A percentile compares a stretch with the other conserved stretches of the same genome.
These are phyloP conservation scores for Todiramphus saurophagus DNA, from an alignment of 2,113 vertebrate species.

Conservation along the genomic window DNA sequence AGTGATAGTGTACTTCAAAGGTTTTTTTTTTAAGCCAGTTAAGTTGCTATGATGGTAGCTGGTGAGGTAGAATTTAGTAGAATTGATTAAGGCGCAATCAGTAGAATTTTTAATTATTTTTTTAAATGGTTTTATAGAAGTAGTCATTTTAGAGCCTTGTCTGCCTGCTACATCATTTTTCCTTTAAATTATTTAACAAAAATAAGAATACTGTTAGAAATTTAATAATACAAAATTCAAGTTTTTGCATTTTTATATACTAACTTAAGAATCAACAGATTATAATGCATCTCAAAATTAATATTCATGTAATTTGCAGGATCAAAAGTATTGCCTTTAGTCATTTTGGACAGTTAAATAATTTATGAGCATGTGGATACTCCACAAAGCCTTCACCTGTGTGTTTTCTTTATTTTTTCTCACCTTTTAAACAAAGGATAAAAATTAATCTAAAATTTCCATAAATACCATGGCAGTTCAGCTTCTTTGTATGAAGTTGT, in stretches of 20 bases:
- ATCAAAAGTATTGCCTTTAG: neutral
- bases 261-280: neutral
- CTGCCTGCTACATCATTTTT: neutral
- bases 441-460: neutral
- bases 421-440: neutral
- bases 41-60: neutral
- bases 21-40: neutral
- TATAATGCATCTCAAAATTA: neutral
- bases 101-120: neutral
- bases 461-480: neutral
- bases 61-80: neutral
- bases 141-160: neutral
- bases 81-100: neutral
- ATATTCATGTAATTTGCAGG: neutral
- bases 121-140: neutral
- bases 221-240: neutral
- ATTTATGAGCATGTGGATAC: neutral
- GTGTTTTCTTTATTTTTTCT: neutral
- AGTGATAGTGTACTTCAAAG: neutral
- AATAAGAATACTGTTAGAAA: neutral
- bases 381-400: neutral
- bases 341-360: neutral
- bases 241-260: neutral
- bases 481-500: neutral
- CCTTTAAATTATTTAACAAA: neutral